Percentiles rank a stretch among this genome's conserved stretches.
Conservation (phyloP, 2,888 invertebrate genomes). For the Cancer borealis region DNA sequence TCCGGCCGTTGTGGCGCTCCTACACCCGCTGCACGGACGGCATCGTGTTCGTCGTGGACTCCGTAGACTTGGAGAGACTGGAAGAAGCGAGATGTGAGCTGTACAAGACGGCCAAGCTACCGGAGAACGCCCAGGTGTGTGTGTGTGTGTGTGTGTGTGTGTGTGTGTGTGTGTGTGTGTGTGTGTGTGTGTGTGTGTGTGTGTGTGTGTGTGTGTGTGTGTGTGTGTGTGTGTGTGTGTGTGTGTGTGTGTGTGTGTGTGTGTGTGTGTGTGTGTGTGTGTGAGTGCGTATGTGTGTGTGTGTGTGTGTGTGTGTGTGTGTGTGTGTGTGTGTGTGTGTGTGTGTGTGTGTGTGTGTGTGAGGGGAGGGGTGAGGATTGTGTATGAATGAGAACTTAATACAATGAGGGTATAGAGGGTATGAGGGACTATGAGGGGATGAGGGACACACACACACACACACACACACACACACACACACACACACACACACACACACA, state of each 20-base stretch:
- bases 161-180: neutral
- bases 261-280: neutral
- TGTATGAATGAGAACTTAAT: neutral
- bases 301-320: neutral
- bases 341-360: constrained; percentile 34
- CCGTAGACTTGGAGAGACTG: constrained; percentile 75
- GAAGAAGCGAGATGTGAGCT: constrained; percentile 90
- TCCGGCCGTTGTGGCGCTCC: constrained; percentile 76
- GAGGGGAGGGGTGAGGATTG: neutral
- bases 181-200: constrained; percentile 25
- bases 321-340: neutral
- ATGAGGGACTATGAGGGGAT: neutral
- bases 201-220: neutral
- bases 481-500: constrained; percentile 12
- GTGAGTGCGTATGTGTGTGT: constrained; percentile 19
- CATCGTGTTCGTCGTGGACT: constrained; percentile 77
- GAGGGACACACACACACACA: constrained; percentile 7
- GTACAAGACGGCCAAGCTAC: constrained; percentile 92
- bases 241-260: constrained; percentile 44
- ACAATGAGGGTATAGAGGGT: neutral
- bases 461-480: neutral
- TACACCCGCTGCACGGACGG: constrained; percentile 78
- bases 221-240: constrained; percentile 2
- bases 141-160: neutral
- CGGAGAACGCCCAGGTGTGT: constrained; percentile 85